These are phyloP conservation scores for Zaprionus ghesquierei DNA, from an alignment of 1,140 invertebrate species.

Conservation along the genomic window DNA sequence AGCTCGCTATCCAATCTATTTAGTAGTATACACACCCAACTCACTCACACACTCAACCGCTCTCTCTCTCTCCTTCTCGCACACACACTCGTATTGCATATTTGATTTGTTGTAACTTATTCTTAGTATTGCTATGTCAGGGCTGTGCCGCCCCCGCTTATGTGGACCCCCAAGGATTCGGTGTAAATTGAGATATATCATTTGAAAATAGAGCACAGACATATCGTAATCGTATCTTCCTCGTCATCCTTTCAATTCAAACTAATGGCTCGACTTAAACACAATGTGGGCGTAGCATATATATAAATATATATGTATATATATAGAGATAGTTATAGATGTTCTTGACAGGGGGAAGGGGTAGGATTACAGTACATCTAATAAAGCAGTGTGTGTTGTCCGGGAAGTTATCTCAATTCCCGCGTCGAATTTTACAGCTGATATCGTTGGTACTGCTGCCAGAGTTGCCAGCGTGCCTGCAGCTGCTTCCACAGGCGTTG, in stretches of 20 bases:
- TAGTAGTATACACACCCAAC: slow-evolving; percentile 7
- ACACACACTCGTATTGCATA: slow-evolving; percentile 32
- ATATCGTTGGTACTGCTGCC: slow-evolving; percentile 67
- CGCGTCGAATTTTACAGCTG: slow-evolving; percentile 50
- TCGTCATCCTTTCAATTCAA: slow-evolving; percentile 28
- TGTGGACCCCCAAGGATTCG: slow-evolving; percentile 16
- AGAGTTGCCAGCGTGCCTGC: slow-evolving; percentile 61
- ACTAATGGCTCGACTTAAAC: slow-evolving; percentile 24
- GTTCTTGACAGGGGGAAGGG: not conserved
- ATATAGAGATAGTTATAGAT: slow-evolving; percentile 13
- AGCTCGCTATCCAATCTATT: not conserved
- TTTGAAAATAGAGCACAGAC: slow-evolving; percentile 10
- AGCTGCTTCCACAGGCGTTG: slow-evolving; percentile 58
- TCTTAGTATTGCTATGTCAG: slow-evolving; percentile 35
- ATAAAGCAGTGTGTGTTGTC: slow-evolving; percentile 51
- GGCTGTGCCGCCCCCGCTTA: not conserved
- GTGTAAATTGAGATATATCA: slow-evolving; percentile 42
- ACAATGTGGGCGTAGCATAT: not conserved
- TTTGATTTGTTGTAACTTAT: slow-evolving; percentile 29
- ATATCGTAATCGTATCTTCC: not conserved
- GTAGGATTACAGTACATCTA: slow-evolving; percentile 45
- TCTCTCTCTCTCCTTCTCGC: not conserved
- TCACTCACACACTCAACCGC: slow-evolving; percentile 9
- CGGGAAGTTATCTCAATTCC: slow-evolving; percentile 62
- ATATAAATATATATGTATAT: slow-evolving; percentile 26